These are phyloP conservation scores for Ceyx erithaca DNA, from an alignment of 2,797 vertebrate genomes.

Conservation along the genomic window DNA sequence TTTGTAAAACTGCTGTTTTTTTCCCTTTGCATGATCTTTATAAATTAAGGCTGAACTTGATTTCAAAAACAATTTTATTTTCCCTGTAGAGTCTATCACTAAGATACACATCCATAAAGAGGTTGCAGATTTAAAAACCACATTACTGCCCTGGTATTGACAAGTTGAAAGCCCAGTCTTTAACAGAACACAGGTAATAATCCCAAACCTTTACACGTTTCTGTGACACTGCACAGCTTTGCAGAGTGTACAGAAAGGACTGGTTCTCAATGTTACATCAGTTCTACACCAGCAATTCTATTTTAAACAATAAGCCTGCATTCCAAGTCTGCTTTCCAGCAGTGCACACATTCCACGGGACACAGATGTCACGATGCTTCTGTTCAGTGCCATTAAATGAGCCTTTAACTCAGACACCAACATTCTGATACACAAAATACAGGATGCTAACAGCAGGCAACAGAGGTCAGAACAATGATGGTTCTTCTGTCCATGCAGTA, in stretches of 20 bases:
- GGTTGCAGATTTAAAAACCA: neutral
- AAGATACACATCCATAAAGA: neutral
- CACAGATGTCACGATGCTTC: conserved; percentile 50
- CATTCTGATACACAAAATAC: neutral
- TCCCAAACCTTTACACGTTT: neutral
- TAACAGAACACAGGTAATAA: conserved; percentile 22
- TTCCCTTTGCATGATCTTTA: neutral
- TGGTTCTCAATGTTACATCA: neutral
- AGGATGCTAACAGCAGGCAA: conserved; percentile 2
- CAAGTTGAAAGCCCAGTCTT: conserved; percentile 41
- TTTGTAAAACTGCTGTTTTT: neutral
- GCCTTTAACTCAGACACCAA: conserved; percentile 40
- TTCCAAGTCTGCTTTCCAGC: conserved; percentile 22
- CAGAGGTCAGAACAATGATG: neutral
- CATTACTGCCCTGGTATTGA: neutral
- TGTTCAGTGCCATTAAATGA: conserved; percentile 53
- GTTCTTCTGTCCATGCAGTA: rapidly evolving
- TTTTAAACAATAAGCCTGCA: neutral
- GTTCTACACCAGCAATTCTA: neutral
- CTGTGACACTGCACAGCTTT: neutral
- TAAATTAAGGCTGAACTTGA: conserved; percentile 7
- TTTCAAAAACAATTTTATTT: neutral
- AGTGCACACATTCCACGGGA: conserved; percentile 42
- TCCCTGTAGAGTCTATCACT: neutral
- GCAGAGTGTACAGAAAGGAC: neutral